Evolutionary conservation across 2,888 invertebrate genomes (phyloP).

Genomic region (Apamea crenata): DNA sequence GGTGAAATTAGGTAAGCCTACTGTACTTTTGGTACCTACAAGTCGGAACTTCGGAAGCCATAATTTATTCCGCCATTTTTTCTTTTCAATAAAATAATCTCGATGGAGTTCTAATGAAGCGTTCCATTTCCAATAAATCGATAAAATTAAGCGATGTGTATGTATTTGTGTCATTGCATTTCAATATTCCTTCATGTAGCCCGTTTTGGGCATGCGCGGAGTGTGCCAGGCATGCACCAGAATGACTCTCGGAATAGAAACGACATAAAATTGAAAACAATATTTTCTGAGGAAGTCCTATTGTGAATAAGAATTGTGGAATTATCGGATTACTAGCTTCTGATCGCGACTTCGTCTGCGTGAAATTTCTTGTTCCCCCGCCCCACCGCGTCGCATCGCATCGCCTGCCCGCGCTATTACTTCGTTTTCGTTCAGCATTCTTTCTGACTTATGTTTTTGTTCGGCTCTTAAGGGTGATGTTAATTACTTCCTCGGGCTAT

Average conservation of each 20-base stretch:
- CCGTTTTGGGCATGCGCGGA: slow-evolving; percentile 49
- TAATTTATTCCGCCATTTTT: slow-evolving; percentile 2
- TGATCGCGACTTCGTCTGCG: no score
- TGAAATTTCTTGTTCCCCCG: neutral
- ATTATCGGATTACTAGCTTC: slow-evolving; percentile 13
- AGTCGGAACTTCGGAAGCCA: slow-evolving; percentile 1
- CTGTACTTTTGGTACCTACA: neutral
- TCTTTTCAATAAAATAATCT: neutral
- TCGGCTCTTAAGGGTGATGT: no score
- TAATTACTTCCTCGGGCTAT: no score
- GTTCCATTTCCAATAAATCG: slow-evolving; percentile 20
- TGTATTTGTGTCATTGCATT: slow-evolving; percentile 44
- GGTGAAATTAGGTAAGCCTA: neutral
- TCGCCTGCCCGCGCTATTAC: no score
- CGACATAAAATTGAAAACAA: slow-evolving; percentile 35
- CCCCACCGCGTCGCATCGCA: neutral
- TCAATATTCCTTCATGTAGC: slow-evolving; percentile 35
- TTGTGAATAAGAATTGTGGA: slow-evolving; percentile 27
- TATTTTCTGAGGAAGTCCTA: slow-evolving; percentile 16
- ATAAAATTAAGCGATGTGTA: slow-evolving; percentile 33
- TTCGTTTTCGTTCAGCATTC: no score
- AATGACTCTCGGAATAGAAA: slow-evolving; percentile 27
- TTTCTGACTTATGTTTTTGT: no score
- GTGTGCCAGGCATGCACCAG: slow-evolving; percentile 25
- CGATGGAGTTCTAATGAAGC: neutral